Percentiles rank a stretch among this genome's conserved stretches.
phyloP scores from a whole-genome alignment of 1,140 invertebrate genomes.

The Halictus rubicundus region DNA sequence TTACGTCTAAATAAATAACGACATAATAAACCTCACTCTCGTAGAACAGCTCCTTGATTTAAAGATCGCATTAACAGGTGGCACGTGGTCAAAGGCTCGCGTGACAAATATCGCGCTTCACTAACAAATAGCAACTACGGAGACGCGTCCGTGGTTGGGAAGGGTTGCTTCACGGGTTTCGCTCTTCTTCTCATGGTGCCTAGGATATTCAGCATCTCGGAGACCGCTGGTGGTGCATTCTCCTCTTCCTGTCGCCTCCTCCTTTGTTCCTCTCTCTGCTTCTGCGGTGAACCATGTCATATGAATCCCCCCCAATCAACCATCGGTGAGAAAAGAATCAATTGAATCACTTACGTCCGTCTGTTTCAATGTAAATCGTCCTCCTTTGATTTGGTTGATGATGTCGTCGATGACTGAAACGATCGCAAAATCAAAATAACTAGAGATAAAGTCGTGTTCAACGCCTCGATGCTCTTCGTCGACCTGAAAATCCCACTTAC shows the following conservation, averaged over 20 bases:
- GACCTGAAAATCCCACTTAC: conserved; percentile 52
- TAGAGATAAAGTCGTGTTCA: background rate
- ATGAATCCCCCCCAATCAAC: background rate
- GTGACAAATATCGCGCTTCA: background rate
- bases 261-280: conserved; percentile 81
- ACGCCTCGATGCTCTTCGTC: no score
- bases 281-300: conserved; percentile 64
- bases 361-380: conserved; percentile 86
- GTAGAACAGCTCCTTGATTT: conserved; percentile 31
- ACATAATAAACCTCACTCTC: conserved; percentile 20
- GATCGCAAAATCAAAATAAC: background rate
- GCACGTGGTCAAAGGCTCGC: background rate
- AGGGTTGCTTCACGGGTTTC: conserved; percentile 71
- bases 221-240: conserved; percentile 83
- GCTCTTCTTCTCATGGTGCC: conserved; percentile 84
- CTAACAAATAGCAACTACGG: conserved; percentile 44
- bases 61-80: background rate
- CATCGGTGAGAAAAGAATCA: background rate
- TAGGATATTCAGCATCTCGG: conserved; percentile 87
- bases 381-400: conserved; percentile 88
- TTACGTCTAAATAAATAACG: conserved; percentile 45
- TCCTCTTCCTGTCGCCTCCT: conserved; percentile 81
- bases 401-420: conserved; percentile 85
- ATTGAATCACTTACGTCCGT: conserved; percentile 80
- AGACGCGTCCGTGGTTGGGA: conserved; percentile 64